Evolutionary conservation across 2,797 vertebrate species (phyloP), one percentile per base, ranked within the genome.

Genomic region (Micrastur ruficollis): DNA sequence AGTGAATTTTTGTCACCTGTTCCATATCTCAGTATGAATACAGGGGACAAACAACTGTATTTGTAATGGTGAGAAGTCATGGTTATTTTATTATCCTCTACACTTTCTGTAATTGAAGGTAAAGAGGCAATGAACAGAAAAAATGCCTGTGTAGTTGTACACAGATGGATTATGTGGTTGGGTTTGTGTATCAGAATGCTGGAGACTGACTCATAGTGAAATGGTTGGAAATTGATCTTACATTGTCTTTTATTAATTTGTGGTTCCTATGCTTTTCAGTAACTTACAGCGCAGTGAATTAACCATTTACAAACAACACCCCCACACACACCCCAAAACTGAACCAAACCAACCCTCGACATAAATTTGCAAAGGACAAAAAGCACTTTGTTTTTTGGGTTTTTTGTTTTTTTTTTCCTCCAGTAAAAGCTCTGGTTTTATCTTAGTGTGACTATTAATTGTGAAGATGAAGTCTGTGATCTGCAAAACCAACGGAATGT

Each of bases 1-100:
- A 93, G 42, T 76, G 59, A 71, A 25, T 72, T 96, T 84, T 66
- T 67, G 34, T 74, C 74, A 78, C 25, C 17, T 89, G 23, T 75
- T 91, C 71, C 25, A 14, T 44, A 83, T 70, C 58, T 87, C 62
- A 27, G 15, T 72, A 58, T n/a, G 50, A 70, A 78, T 56, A 56
- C 9, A 73, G 25, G 12, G 26, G 44, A 91, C 38, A 92, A 95
- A 67, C 23, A 89, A 52, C 25, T 68, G 20, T 68, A 52, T 80
- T 59, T 76, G 22, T 63, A 49, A 67, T 53, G 4, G 19, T 67
- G 65, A 93, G 58, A 85, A 68, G 27, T 50, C 9, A 75, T 18
- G 25, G 34, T 27, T 63, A 42, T 74, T 91, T 81, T 88, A 73
- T 90, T 78, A 40, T 70, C 31, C 29, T 71, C 31, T 81, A 14